phyloP scores from a whole-genome alignment of 2,113 vertebrate species.

The Dendropsophus ebraccatus region DNA sequence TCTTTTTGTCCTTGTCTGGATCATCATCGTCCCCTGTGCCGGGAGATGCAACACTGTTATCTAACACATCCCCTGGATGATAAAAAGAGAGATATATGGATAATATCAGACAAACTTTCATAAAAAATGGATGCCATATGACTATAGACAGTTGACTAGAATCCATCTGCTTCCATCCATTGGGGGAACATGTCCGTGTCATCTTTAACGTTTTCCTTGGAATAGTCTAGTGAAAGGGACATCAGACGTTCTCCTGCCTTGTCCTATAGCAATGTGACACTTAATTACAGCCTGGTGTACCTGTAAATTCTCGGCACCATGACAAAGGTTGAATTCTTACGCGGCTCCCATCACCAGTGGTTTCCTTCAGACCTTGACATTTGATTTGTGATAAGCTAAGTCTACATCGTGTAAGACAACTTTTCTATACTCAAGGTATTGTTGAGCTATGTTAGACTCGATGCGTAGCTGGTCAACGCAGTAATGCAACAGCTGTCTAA shows the following conservation, averaged over 20 bases:
- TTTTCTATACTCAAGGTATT: background rate
- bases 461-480: background rate
- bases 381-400: constrained; percentile 1
- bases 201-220: background rate
- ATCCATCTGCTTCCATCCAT: background rate
- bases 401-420: background rate
- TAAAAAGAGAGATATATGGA: constrained; percentile 64
- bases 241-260: background rate
- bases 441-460: background rate
- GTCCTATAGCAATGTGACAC: constrained; percentile 9
- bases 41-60: constrained; percentile 98
- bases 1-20: constrained; percentile 98
- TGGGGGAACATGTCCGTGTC: background rate
- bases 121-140: background rate
- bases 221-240: background rate
- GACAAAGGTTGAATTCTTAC: background rate
- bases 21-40: constrained; percentile 98
- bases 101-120: background rate
- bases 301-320: background rate
- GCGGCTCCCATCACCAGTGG: background rate
- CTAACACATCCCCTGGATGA: constrained; percentile 93
- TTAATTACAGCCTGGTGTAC: constrained; percentile 10
- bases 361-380: background rate
- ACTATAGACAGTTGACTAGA: background rate
- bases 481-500: background rate